Evolutionary conservation across 2,888 invertebrate species (phyloP).

Genomic region (Hetaerina titia): DNA sequence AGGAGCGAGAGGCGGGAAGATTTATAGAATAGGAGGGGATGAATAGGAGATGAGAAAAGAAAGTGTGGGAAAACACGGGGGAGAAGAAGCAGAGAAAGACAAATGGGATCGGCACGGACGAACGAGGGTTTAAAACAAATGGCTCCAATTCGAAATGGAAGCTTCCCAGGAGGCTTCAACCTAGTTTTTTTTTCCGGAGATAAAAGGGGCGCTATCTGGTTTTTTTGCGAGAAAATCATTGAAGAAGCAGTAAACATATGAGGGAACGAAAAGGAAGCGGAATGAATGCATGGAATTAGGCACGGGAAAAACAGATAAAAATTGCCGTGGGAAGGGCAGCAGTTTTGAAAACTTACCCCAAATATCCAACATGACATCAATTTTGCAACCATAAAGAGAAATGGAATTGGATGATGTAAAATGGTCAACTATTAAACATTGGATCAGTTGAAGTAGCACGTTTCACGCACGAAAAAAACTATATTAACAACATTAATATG

Average conservation of each 20-base stretch:
- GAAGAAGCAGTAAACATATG: background rate
- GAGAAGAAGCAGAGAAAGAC: background rate
- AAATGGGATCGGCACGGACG: slow-evolving; percentile 1
- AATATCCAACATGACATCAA: no score
- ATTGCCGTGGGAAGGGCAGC: no score
- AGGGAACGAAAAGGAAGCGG: background rate
- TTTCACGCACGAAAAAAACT: no score
- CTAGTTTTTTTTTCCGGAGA: background rate
- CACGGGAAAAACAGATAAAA: no score
- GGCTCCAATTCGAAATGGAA: slow-evolving; percentile 22
- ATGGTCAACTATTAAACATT: no score
- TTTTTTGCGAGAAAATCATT: background rate
- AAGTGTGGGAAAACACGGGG: background rate
- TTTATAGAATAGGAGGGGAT: background rate
- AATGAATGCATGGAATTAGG: background rate
- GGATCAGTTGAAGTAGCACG: no score
- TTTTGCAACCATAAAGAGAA: no score
- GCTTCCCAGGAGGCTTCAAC: background rate
- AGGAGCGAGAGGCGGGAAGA: slow-evolving; percentile 8
- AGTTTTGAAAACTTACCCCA: no score
- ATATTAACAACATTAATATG: no score
- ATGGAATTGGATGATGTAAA: no score
- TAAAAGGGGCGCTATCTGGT: background rate
- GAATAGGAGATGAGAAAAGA: background rate
- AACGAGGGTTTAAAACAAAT: slow-evolving; percentile 35